Percentiles rank a stretch among this genome's conserved stretches.
Conservation (phyloP, 2,113 vertebrate genomes). For the Hippocampus comes region DNA sequence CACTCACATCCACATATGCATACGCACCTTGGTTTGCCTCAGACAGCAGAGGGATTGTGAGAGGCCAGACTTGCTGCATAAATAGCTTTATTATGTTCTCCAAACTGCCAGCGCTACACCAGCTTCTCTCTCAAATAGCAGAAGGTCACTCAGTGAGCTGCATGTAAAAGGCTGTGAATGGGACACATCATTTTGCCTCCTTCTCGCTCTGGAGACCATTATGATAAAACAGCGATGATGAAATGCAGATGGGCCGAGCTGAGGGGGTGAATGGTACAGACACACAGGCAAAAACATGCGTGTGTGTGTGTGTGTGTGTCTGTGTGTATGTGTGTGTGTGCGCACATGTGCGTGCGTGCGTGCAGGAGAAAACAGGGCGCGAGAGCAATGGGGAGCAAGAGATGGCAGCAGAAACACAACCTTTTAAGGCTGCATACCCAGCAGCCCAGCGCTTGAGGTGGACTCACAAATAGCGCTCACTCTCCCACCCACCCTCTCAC, state of each 20-base stretch:
- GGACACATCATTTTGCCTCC: conserved; percentile 32
- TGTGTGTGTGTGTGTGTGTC: conserved; percentile 19
- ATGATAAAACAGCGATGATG: conserved; percentile 51
- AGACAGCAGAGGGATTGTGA: conserved; percentile 74
- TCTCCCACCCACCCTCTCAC: conserved; percentile 10
- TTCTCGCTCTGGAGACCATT: conserved; percentile 49
- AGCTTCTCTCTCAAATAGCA: conserved; percentile 65
- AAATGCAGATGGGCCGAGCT: conserved; percentile 28
- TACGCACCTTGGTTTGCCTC: conserved; percentile 57
- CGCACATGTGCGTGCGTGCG: background rate
- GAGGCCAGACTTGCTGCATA: conserved; percentile 69
- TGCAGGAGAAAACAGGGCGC: background rate
- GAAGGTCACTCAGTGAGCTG: conserved; percentile 53
- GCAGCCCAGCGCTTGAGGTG: conserved; percentile 64
- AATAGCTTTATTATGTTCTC: conserved; percentile 75
- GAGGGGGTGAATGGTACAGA: conserved; percentile 35
- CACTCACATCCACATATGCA: conserved; percentile 32
- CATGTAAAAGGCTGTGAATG: conserved; percentile 40
- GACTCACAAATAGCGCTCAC: conserved; percentile 64
- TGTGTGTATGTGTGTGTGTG: conserved; percentile 22
- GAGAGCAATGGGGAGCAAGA: conserved; percentile 26
- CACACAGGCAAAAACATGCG: conserved; percentile 39
- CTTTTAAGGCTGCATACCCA: conserved; percentile 78
- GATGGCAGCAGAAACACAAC: conserved; percentile 67
- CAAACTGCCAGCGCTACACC: conserved; percentile 58